phyloP scores from a whole-genome alignment of 2,113 vertebrate species.

The Atherinomorus stipes region DNA sequence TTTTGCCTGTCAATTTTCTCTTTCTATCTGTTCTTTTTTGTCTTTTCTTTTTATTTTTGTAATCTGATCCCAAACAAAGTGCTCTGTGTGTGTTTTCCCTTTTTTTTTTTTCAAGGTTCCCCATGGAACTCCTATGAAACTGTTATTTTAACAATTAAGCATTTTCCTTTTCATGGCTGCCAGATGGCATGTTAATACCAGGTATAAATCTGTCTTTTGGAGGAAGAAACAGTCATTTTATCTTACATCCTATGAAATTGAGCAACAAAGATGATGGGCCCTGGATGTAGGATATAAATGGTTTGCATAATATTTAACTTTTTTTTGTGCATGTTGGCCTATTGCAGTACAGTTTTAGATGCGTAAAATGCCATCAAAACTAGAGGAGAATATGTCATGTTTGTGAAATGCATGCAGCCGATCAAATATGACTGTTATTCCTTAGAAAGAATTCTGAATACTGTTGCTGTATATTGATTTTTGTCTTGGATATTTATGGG shows the following conservation, averaged over 20 bases:
- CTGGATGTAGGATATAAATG: too few species aligned
- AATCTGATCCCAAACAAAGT: background rate
- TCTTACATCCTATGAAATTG: too few species aligned
- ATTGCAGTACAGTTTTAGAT: too few species aligned
- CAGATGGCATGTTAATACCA: background rate
- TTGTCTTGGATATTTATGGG: background rate
- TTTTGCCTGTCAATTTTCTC: conserved; percentile 1
- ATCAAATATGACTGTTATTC: background rate
- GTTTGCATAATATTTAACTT: too few species aligned
- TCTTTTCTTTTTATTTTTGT: background rate
- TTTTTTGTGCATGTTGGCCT: too few species aligned
- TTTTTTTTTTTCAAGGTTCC: background rate
- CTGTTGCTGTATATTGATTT: background rate
- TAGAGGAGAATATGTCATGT: too few species aligned
- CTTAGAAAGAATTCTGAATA: background rate
- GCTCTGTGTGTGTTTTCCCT: background rate
- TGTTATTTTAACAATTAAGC: background rate
- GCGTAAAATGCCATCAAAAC: too few species aligned
- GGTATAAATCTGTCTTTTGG: background rate
- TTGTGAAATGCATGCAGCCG: too few species aligned
- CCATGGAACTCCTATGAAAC: background rate
- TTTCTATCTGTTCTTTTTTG: background rate
- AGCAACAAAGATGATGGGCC: too few species aligned
- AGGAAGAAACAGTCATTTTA: too few species aligned
- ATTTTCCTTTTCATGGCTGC: background rate